These are phyloP conservation scores for Charadrius vociferus DNA, from an alignment of 2,113 vertebrate species.

Conservation along the genomic window DNA sequence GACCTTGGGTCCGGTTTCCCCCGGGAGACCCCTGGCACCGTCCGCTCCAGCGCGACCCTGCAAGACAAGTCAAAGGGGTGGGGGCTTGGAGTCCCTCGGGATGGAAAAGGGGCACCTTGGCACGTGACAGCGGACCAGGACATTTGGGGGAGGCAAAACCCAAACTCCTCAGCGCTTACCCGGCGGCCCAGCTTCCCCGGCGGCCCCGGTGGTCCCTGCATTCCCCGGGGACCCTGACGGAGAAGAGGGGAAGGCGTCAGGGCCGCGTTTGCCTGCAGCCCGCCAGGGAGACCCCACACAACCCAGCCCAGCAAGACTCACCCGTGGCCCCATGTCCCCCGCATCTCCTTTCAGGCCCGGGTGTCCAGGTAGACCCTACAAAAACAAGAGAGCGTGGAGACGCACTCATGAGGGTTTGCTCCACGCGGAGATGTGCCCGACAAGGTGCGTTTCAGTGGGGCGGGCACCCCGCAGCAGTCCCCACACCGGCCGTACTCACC, in stretches of 20 bases:
- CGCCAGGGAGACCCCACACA: neutral
- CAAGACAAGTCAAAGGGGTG: neutral
- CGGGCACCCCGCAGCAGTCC: neutral
- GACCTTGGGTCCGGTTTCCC: slow-evolving; percentile 89
- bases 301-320: neutral
- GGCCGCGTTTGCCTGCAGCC: neutral
- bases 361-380: slow-evolving; percentile 73
- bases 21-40: slow-evolving; percentile 87
- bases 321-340: slow-evolving; percentile 69
- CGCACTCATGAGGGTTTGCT: no score
- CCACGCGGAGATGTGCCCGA: rapidly evolving
- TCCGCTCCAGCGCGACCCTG: slow-evolving; percentile 86
- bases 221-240: slow-evolving; percentile 83
- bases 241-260: neutral
- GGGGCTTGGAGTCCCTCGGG: neutral
- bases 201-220: slow-evolving; percentile 78
- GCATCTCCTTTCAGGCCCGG: slow-evolving; percentile 73
- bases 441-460: neutral
- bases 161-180: slow-evolving; percentile 65
- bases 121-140: neutral
- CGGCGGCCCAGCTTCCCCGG: slow-evolving; percentile 84
- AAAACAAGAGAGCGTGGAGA: neutral
- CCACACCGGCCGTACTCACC: slow-evolving; percentile 66
- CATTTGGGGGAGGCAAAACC: neutral
- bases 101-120: no score